These are phyloP conservation scores for Acanthopagrus latus DNA, from an alignment of 2,797 vertebrate species.

Conservation along the genomic window DNA sequence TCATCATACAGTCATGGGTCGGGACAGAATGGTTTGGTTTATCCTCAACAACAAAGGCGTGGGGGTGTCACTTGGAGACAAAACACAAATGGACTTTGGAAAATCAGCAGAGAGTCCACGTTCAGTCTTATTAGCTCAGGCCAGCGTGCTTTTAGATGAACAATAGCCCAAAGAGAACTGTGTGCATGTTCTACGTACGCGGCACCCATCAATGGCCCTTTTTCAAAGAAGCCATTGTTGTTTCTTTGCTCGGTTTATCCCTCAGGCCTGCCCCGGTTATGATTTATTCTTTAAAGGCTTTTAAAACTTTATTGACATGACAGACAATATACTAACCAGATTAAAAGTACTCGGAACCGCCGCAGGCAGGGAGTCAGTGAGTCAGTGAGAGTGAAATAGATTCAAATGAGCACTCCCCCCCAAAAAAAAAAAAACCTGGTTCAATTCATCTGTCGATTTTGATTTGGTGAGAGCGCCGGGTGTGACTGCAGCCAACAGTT, in stretches of 20 bases:
- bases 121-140: constrained; percentile 3
- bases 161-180: constrained; percentile 22
- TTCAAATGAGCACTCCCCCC: constrained; percentile 24
- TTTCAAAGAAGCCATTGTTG: constrained; percentile 22
- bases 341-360: constrained; percentile 49
- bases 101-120: constrained; percentile 1
- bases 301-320: constrained; percentile 61
- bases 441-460: constrained; percentile 57
- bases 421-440: constrained; percentile 23
- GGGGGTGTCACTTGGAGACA: constrained; percentile 57
- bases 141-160: constrained; percentile 30
- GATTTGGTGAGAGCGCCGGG: constrained; percentile 37
- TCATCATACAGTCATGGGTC: constrained; percentile 66
- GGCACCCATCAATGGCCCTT: constrained; percentile 41
- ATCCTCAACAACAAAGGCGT: constrained; percentile 59
- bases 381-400: constrained; percentile 45
- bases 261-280: constrained; percentile 13
- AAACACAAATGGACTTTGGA: constrained; percentile 40
- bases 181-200: constrained; percentile 34
- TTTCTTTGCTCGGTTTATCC: constrained; percentile 10
- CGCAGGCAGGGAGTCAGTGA: constrained; percentile 8
- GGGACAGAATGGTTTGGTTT: constrained; percentile 50
- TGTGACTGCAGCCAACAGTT: constrained; percentile 29
- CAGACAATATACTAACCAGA: constrained; percentile 43
- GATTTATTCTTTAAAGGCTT: constrained; percentile 46